Evolutionary conservation across 2,888 invertebrate species (phyloP), one percentile per base, ranked within the genome.

Genomic region (Drosophila affinis): DNA sequence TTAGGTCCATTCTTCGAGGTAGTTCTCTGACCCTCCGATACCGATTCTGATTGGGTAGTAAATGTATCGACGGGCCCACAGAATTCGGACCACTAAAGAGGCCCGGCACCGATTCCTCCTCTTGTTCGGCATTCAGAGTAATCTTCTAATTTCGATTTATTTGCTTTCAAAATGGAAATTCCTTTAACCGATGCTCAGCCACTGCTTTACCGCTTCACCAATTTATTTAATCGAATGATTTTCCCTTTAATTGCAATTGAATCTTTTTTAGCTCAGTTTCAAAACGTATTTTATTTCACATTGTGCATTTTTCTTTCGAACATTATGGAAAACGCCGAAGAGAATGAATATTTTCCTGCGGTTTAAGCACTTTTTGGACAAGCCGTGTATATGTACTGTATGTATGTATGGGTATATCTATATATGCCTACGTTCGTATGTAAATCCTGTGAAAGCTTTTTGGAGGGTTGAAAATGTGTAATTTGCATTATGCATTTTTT

Each of bases 401-500:
- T 0, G 34, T 17, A 48, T 9, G 9, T 6, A 17, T 1, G 48
- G 12, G 32, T 9, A 6, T 46, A 49, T 7, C n/a, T 14, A 14
- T 14, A 14, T 48, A 18, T 56, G 21, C 27, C 44, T 18, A 51
- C 59, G 18, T 51, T 14, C 52, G 44, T 47, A 54, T 9, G 46
- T 53, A 59, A 45, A 58, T 39, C 34, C 27, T 32, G 63, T 17
- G 39, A 62, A 48, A 45, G 45, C n/a, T 17, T 63, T 56, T 45
- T 21, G 27, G n/a, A 39, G 57, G 72, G 76, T 81, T 80, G 75
- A 60, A 62, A 14, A 67, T 29, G 56, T 48, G 14, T 55, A 69
- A 62, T 67, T 74, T 65, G 57, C 57, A 60, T 68, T 74, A 76
- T 87, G 85, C 74, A 76, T 64, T 78, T 57, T 73, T 51, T 55